Evolutionary conservation across 2,888 invertebrate genomes (phyloP).

Genomic region (Cheilosia pagana): DNA sequence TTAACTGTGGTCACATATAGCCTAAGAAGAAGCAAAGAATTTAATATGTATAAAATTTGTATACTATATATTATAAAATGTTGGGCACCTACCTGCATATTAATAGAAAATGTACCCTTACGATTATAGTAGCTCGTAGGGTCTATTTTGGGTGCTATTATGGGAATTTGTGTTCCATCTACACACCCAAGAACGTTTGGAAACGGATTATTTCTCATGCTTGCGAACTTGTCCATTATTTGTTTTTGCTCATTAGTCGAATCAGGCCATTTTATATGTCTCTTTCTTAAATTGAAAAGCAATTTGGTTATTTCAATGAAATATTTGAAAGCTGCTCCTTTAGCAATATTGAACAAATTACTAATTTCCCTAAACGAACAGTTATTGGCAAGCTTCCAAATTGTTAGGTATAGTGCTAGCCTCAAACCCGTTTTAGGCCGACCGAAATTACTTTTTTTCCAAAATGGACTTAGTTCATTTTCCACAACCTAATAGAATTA

Average conservation of each 20-base stretch:
- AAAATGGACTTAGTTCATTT: too few species aligned
- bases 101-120: conserved; percentile 13
- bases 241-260: neutral
- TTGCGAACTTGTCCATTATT: neutral
- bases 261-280: neutral
- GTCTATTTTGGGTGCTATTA: conserved; percentile 13
- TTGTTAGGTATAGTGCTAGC: too few species aligned
- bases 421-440: too few species aligned
- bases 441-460: too few species aligned
- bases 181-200: too few species aligned
- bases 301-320: conserved; percentile 13
- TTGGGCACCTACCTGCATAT: conserved; percentile 14
- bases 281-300: neutral
- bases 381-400: too few species aligned
- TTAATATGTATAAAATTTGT: conserved; percentile 2
- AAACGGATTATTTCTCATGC: too few species aligned
- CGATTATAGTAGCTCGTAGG: conserved; percentile 1
- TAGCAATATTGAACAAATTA: conserved; percentile 13
- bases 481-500: too few species aligned
- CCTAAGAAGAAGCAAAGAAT: conserved; percentile 4
- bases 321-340: conserved; percentile 18
- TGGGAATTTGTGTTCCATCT: neutral
- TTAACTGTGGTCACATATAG: conserved; percentile 12
- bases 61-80: conserved; percentile 3
- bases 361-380: conserved; percentile 25